phyloP scores from a whole-genome alignment of 2,888 invertebrate species.

The Nemotelus nigrinus region DNA sequence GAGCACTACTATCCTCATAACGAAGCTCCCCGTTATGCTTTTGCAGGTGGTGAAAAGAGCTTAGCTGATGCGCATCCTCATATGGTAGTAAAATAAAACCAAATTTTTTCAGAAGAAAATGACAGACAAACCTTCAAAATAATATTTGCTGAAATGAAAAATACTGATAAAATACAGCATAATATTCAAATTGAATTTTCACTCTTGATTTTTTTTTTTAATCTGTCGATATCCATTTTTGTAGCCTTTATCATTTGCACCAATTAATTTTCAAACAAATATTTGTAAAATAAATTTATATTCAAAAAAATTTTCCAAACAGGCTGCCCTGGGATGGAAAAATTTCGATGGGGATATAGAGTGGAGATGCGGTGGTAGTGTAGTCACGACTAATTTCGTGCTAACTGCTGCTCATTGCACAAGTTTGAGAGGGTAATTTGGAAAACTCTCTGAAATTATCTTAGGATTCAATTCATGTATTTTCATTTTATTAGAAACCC shows the following conservation, averaged over 20 bases:
- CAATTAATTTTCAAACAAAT: too few species aligned
- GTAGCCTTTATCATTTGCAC: too few species aligned
- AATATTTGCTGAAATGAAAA: too few species aligned
- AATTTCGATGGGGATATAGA: slow-evolving; percentile 53
- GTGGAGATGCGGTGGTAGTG: slow-evolving; percentile 63
- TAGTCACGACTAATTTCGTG: slow-evolving; percentile 60
- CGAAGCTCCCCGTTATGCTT: slow-evolving; percentile 41
- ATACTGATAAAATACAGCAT: too few species aligned
- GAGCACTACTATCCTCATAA: slow-evolving; percentile 34
- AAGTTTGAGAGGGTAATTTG: slow-evolving; percentile 56
- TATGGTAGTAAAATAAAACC: slow-evolving; percentile 53
- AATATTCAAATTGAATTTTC: too few species aligned
- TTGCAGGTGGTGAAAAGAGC: slow-evolving; percentile 60
- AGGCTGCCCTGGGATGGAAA: slow-evolving; percentile 58
- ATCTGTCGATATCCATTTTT: too few species aligned
- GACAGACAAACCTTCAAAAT: too few species aligned
- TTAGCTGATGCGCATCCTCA: slow-evolving; percentile 62
- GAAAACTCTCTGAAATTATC: not conserved
- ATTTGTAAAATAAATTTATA: too few species aligned
- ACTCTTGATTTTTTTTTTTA: too few species aligned
- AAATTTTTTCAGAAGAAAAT: too few species aligned
- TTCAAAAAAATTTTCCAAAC: too few species aligned
- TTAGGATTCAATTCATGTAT: not conserved
- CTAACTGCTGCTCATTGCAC: slow-evolving; percentile 63
- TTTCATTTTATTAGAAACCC: slow-evolving; percentile 45